Conservation (phyloP, 2,113 vertebrate genomes). For the Hemiprocne comata region DNA sequence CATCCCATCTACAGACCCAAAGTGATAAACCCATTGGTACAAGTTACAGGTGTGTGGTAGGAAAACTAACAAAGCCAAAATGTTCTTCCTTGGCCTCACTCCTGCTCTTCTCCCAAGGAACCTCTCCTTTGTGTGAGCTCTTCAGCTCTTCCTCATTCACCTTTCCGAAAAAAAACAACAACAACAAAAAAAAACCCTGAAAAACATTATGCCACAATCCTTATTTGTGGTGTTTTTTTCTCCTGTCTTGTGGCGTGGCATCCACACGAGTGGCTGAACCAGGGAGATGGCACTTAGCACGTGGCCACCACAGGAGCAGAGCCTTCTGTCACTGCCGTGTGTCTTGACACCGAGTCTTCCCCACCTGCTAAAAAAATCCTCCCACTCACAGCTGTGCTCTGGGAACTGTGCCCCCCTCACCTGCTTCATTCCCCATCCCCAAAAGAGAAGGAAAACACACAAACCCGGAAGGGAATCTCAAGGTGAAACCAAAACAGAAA, state of each 20-base stretch:
- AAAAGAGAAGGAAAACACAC: not conserved
- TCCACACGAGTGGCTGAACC: not conserved
- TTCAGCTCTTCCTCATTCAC: not conserved
- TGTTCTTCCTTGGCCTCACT: not conserved
- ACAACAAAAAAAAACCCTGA: not conserved
- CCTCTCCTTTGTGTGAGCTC: not conserved
- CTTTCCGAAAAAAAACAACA: not conserved
- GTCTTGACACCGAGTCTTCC: not conserved
- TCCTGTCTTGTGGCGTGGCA: accelerated
- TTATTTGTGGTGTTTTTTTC: not conserved
- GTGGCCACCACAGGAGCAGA: accelerated
- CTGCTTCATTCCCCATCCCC: not conserved
- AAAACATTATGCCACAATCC: accelerated
- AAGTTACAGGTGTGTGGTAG: not conserved
- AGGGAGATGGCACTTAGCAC: not conserved
- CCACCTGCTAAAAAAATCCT: not conserved
- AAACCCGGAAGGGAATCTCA: not conserved
- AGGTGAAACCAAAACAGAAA: not conserved
- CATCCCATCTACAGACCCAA: not conserved
- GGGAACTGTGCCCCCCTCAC: not conserved
- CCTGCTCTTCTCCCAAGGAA: not conserved
- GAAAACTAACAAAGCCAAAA: not conserved
- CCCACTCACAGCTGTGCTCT: not conserved
- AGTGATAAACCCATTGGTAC: not conserved
- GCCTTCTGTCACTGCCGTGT: not conserved